Conservation (phyloP, 2,888 invertebrate species). For the Sarcophaga variegata region DNA sequence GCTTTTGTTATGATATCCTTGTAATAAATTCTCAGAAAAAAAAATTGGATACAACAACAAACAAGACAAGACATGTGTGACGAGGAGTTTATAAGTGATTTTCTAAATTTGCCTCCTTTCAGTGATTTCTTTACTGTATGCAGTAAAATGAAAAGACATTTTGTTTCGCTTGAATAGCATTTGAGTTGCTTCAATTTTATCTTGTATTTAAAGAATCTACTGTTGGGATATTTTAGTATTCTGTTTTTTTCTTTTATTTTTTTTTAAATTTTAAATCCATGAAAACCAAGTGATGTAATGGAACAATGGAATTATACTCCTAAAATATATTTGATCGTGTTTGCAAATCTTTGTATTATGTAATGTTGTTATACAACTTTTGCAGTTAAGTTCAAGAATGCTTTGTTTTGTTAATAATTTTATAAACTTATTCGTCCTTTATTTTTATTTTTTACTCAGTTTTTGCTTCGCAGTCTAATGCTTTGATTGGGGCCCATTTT, state of each 20-base stretch:
- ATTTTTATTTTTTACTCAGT: too few species aligned
- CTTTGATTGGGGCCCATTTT: too few species aligned
- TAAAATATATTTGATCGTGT: too few species aligned
- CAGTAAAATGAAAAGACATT: constrained; percentile 34
- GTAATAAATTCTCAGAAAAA: constrained; percentile 21
- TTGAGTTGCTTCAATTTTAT: not conserved
- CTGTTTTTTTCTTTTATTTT: not conserved
- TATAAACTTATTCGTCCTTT: too few species aligned
- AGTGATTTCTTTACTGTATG: not conserved
- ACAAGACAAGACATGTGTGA: constrained; percentile 3
- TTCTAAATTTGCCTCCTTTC: constrained; percentile 19
- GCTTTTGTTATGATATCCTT: not conserved
- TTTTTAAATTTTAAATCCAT: constrained; percentile 15
- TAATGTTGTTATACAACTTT: too few species aligned
- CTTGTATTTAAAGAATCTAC: too few species aligned
- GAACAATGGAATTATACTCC: too few species aligned
- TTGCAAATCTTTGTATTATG: too few species aligned
- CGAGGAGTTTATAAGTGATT: constrained; percentile 10
- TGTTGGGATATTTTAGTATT: not conserved
- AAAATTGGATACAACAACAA: not conserved
- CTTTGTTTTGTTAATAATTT: too few species aligned
- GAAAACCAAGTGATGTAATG: not conserved
- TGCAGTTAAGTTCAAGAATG: too few species aligned
- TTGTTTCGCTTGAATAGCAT: constrained; percentile 22
- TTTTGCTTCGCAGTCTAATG: too few species aligned